phyloP scores from a whole-genome alignment of 1,140 invertebrate species.

The Caenorhabditis elegans region DNA sequence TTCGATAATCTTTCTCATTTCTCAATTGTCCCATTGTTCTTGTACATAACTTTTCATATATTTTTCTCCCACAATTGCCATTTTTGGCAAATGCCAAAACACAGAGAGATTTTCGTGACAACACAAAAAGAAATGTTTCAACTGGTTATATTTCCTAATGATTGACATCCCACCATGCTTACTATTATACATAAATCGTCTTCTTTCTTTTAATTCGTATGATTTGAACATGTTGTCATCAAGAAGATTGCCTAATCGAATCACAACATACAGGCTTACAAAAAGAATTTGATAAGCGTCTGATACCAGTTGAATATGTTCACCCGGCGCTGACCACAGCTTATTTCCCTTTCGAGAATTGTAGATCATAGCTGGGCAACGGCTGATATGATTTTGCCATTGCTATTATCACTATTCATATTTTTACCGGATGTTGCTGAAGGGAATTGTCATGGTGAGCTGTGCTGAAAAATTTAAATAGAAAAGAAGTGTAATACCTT shows the following conservation, averaged over 20 bases:
- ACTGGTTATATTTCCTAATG: not conserved
- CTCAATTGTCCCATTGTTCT: not conserved
- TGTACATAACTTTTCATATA: constrained; percentile 15
- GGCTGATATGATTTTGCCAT: not conserved
- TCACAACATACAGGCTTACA: constrained; percentile 7
- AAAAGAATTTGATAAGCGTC: constrained; percentile 18
- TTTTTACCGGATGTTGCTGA: not conserved
- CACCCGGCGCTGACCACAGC: not conserved
- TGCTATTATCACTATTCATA: constrained; percentile 12
- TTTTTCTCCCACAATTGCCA: not conserved
- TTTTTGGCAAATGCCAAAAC: constrained; percentile 19
- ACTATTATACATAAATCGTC: constrained; percentile 3
- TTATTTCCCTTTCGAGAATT: not conserved
- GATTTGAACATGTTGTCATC: not conserved
- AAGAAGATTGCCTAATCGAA: not conserved
- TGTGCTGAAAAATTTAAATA: too few relatives aligned
- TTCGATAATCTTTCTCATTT: not conserved
- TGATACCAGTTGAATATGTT: constrained; percentile 15
- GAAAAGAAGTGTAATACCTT: too few relatives aligned
- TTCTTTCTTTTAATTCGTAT: not conserved
- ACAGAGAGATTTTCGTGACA: not conserved
- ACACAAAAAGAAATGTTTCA: not conserved
- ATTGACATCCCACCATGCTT: not conserved
- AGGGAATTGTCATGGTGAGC: not conserved
- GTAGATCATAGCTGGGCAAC: not conserved